Base-by-base conservation (phyloP, 2,888 invertebrate genomes). In the Acronicta alni region DNA sequence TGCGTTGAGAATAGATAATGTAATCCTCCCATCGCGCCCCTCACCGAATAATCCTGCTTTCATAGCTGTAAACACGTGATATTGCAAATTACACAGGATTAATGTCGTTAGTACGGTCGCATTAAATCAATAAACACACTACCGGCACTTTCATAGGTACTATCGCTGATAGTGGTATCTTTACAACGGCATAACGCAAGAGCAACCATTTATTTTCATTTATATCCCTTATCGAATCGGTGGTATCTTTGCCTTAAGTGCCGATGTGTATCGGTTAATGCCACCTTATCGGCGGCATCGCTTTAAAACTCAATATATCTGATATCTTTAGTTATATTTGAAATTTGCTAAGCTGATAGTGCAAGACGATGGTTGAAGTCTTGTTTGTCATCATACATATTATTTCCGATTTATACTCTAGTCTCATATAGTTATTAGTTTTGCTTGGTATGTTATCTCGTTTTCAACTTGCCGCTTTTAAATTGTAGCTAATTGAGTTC, bases 251-350 rank as follows among this genome's bases (percentile, higher is more conserved):
- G 84, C 84, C 86, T 85, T 89, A 89, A 92, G 91, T 90, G 89
- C 81, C 88, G 91, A 92, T 92, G 84, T 86, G 80, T 90, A 91
- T 92, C 92, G 86, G 75, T 76, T 90, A 91, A 91, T 90, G 86
- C 89, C 79, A 73, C 73, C 60, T 80, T 89, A 90, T 89, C 89
- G 79, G 73, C 87, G 88, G 87, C 89, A 85, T 90, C 89, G 81
- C 79, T 89, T 87, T 82, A 79, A 67, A 73, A 82, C 80, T 67
- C 76, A 72, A 83, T 76, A 81, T 82, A 82, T 81, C 80, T 80
- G 79, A 83, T 85, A 85, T 86, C 87, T 85, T 80, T 77, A 79
- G 78, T 82, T 81, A 79, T 79, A 81, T 80, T 78, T 81, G 80
- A 85, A 81, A 81, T 84, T 84, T 72, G 77, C 80, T 79, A 69